phyloP scores from a whole-genome alignment of 2,797 vertebrate genomes.

The Leuciscus waleckii region DNA sequence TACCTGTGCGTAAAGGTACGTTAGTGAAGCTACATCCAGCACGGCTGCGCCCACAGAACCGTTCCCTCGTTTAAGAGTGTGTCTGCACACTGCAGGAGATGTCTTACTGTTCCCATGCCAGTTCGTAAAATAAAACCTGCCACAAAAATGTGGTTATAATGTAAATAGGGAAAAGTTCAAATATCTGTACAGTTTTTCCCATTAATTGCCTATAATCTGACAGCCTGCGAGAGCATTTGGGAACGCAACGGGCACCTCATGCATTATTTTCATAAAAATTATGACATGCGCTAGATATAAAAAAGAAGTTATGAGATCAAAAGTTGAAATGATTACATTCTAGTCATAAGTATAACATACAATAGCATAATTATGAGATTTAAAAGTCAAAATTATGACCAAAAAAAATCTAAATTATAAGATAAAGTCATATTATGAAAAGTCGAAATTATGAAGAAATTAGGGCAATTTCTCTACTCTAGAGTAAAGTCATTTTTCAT shows the following conservation, averaged over 20 bases:
- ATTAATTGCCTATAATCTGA: neutral
- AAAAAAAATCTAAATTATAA: neutral
- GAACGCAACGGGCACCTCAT: neutral
- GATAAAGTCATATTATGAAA: too few relatives aligned
- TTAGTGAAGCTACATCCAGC: conserved; percentile 80
- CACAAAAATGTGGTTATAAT: neutral
- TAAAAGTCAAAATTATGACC: neutral
- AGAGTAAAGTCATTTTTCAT: neutral
- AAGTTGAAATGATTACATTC: too few relatives aligned
- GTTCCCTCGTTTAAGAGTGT: conserved; percentile 74
- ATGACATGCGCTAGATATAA: neutral
- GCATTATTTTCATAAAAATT: neutral
- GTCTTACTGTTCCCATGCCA: conserved; percentile 86
- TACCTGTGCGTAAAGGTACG: conserved; percentile 87
- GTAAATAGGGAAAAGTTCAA: neutral
- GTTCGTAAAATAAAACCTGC: conserved; percentile 86
- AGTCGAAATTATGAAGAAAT: neutral
- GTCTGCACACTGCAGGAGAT: conserved; percentile 76
- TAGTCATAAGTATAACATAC: too few relatives aligned
- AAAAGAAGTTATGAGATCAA: neutral
- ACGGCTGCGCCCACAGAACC: conserved; percentile 77
- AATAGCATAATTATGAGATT: neutral
- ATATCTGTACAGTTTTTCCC: neutral
- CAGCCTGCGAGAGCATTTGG: neutral
- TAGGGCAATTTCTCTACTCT: neutral